Percentiles rank a stretch among this genome's conserved stretches.
Conservation (phyloP, 2,113 vertebrate genomes). For the Antechinus flavipes region DNA sequence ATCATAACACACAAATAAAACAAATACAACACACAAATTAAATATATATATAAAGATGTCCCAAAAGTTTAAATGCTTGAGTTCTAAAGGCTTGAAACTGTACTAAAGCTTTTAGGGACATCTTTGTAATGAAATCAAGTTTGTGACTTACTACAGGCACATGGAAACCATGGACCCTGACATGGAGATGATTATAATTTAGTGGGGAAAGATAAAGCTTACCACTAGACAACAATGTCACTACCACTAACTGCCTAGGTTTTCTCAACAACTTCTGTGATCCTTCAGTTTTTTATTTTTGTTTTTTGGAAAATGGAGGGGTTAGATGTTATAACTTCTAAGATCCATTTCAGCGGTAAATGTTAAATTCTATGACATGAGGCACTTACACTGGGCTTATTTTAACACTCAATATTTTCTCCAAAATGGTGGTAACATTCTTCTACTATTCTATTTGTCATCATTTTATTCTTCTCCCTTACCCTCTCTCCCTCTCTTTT, state of each 20-base stretch:
- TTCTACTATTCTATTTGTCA: background rate
- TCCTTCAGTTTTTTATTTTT: background rate
- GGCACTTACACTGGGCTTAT: background rate
- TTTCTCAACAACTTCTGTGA: background rate
- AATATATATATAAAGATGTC: background rate
- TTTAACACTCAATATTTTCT: conserved; percentile 9
- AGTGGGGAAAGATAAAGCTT: background rate
- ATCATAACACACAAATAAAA: background rate
- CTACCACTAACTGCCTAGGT: background rate
- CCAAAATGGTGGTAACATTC: conserved; percentile 5
- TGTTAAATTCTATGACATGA: background rate
- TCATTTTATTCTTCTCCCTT: too few relatives aligned
- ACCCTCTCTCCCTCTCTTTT: too few relatives aligned
- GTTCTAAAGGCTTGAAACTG: background rate
- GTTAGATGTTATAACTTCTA: background rate
- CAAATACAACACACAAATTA: background rate
- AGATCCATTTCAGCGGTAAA: background rate
- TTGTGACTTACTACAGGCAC: background rate
- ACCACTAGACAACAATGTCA: background rate
- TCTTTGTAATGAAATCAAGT: background rate
- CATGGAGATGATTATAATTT: background rate
- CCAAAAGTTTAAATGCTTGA: background rate
- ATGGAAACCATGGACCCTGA: background rate
- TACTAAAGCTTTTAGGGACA: background rate
- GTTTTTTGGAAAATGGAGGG: background rate